Conservation (phyloP, 2,797 vertebrate species). For the Stomatorhinus walkeri region DNA sequence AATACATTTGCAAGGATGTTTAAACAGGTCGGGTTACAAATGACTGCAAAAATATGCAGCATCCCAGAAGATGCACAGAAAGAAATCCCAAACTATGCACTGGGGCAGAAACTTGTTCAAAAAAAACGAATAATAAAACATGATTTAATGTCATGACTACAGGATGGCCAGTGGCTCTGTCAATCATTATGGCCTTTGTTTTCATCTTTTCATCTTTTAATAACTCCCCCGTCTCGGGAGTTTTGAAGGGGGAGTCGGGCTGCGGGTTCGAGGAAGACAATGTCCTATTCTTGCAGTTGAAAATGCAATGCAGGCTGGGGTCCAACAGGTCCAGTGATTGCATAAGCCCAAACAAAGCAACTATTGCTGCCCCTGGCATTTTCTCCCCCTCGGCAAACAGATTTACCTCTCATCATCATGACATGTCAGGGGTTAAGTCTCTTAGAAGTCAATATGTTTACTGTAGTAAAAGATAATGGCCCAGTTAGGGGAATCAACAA, state of each 20-base stretch:
- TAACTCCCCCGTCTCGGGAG: constrained; percentile 7
- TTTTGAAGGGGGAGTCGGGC: not conserved
- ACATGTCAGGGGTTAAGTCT: constrained; percentile 47
- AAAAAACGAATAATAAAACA: constrained; percentile 10
- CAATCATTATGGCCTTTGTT: constrained; percentile 29
- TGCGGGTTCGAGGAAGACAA: constrained; percentile 44
- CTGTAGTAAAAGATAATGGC: constrained; percentile 47
- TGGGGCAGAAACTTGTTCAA: not conserved
- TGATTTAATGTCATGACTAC: not conserved
- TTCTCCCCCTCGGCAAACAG: constrained; percentile 36
- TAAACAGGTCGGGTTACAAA: not conserved
- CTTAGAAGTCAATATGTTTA: constrained; percentile 48
- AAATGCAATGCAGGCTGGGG: constrained; percentile 52
- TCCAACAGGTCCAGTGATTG: constrained; percentile 58
- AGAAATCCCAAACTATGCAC: not conserved
- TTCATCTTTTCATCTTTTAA: constrained; percentile 41
- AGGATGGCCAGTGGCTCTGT: not conserved
- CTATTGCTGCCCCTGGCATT: constrained; percentile 40
- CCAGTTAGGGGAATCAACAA: constrained; percentile 40
- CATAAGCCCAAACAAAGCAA: constrained; percentile 56
- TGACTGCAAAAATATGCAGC: constrained; percentile 2
- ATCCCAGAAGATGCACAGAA: not conserved
- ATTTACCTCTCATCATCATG: constrained; percentile 48
- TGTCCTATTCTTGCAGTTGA: constrained; percentile 44
- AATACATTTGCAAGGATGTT: not conserved